A percentile compares a stretch with the other conserved stretches of the same genome.
phyloP scores from a whole-genome alignment of 2,113 vertebrate genomes.

The Gymnocephalus cernua region DNA sequence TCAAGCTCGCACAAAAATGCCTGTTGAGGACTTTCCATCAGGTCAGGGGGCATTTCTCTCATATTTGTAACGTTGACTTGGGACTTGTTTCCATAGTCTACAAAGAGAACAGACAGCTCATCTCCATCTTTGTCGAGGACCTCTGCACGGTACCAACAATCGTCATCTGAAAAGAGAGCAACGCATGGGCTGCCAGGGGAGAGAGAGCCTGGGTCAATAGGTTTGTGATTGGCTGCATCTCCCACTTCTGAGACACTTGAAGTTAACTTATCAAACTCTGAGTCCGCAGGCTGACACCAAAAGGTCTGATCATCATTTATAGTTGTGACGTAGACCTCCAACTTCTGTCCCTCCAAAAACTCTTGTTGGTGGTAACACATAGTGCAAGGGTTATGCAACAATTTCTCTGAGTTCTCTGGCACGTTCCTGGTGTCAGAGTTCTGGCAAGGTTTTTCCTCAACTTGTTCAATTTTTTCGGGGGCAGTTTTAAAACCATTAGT shows the following conservation, averaged over 20 bases:
- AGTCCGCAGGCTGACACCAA: conserved; percentile 88
- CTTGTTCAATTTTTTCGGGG: conserved; percentile 3
- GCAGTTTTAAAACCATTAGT: not conserved
- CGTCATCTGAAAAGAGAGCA: conserved; percentile 86
- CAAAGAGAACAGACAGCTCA: conserved; percentile 81
- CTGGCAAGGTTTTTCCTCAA: not conserved
- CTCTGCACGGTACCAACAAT: conserved; percentile 88
- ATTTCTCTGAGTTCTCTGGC: conserved; percentile 2
- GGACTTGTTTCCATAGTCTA: conserved; percentile 92
- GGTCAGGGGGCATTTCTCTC: conserved; percentile 79
- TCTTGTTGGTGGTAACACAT: conserved; percentile 72
- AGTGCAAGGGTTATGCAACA: not conserved
- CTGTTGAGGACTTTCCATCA: conserved; percentile 84
- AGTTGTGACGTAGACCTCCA: conserved; percentile 83
- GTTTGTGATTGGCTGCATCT: conserved; percentile 38
- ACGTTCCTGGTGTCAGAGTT: not conserved
- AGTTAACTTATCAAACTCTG: conserved; percentile 82
- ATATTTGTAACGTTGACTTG: conserved; percentile 76
- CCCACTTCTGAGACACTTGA: conserved; percentile 78
- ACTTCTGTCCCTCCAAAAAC: conserved; percentile 77
- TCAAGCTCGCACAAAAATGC: conserved; percentile 91
- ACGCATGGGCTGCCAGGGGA: conserved; percentile 85
- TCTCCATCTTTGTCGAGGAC: conserved; percentile 75
- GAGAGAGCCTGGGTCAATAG: conserved; percentile 52
- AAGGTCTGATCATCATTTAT: conserved; percentile 86